A percentile compares a stretch with the other conserved stretches of the same genome.
Evolutionary conservation across 2,797 vertebrate genomes (phyloP).

Genomic region (Rhabdomys pumilio): DNA sequence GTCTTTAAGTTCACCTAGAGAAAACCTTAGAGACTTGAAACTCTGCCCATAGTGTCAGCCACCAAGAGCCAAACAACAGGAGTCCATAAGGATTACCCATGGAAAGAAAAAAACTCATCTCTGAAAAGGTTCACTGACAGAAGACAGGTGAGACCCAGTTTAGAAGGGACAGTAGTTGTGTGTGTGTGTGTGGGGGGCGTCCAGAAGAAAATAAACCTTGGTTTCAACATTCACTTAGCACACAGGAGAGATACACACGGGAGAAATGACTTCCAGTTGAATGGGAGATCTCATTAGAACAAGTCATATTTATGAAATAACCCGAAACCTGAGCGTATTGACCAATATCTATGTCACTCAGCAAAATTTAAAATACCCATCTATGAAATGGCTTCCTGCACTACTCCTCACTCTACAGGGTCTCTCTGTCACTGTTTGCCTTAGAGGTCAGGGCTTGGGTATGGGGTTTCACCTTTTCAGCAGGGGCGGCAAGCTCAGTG

Average conservation of each 20-base stretch:
- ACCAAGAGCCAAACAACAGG: not conserved
- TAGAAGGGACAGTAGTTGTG: not conserved
- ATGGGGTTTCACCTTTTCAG: slow-evolving; percentile 19
- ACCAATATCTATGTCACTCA: not conserved
- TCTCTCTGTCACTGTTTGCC: slow-evolving; percentile 1
- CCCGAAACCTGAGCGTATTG: not conserved
- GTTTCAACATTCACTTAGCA: slow-evolving; percentile 17
- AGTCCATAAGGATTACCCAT: not conserved
- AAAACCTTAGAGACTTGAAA: slow-evolving; percentile 25
- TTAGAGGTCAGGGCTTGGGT: not conserved
- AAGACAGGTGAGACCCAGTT: slow-evolving; percentile 37
- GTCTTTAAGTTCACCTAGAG: slow-evolving; percentile 46
- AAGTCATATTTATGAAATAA: slow-evolving; percentile 48
- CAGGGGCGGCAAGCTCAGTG: not conserved
- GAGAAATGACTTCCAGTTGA: not conserved
- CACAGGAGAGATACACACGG: not conserved
- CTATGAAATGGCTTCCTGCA: not conserved
- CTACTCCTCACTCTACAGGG: not conserved
- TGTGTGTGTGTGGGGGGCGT: not conserved
- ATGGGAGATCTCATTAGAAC: slow-evolving; percentile 25
- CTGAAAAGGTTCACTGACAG: slow-evolving; percentile 28
- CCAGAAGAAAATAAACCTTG: slow-evolving; percentile 5
- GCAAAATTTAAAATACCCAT: not conserved
- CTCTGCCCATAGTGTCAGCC: not conserved
- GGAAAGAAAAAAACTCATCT: slow-evolving; percentile 37